phyloP scores from a whole-genome alignment of 2,113 vertebrate genomes.

The Lepidothrix coronata region DNA sequence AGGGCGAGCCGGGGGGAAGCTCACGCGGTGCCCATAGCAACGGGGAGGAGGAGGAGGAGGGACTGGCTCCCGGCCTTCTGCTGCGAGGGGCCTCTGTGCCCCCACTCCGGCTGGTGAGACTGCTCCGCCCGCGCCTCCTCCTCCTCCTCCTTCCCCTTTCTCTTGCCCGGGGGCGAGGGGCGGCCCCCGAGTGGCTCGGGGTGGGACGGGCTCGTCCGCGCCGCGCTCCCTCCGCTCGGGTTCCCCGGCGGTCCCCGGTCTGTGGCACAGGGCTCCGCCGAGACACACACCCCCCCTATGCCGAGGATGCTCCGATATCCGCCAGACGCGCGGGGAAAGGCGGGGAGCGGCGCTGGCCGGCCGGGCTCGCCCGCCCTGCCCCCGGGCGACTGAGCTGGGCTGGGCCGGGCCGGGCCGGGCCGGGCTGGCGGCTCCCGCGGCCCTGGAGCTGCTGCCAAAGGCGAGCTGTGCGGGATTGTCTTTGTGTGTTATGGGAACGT shows the following conservation, averaged over 20 bases:
- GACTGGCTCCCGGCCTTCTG: not conserved
- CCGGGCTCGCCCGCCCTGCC: not conserved
- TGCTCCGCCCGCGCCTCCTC: not conserved
- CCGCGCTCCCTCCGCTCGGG: not conserved
- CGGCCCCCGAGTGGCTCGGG: not conserved
- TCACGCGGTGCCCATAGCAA: not conserved
- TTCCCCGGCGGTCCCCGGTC: rapidly evolving
- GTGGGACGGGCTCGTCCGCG: not conserved
- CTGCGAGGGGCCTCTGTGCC: not conserved
- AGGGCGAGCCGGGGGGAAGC: not conserved
- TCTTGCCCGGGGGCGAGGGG: not conserved
- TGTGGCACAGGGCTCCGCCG: not conserved
- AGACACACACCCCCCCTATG: rapidly evolving
- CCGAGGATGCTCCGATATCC: rapidly evolving
- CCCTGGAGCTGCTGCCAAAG: rapidly evolving
- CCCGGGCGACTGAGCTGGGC: not conserved
- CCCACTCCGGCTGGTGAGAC: not conserved
- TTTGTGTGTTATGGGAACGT: not conserved
- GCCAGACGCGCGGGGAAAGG: rapidly evolving
- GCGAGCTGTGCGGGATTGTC: rapidly evolving
- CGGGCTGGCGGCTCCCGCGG: not conserved
- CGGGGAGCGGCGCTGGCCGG: not conserved
- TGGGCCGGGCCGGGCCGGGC: no score
- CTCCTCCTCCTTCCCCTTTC: not conserved
- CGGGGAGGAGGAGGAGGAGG: not conserved